Evolutionary conservation across 1,140 invertebrate species (phyloP).

Genomic region (Drosophila santomea): DNA sequence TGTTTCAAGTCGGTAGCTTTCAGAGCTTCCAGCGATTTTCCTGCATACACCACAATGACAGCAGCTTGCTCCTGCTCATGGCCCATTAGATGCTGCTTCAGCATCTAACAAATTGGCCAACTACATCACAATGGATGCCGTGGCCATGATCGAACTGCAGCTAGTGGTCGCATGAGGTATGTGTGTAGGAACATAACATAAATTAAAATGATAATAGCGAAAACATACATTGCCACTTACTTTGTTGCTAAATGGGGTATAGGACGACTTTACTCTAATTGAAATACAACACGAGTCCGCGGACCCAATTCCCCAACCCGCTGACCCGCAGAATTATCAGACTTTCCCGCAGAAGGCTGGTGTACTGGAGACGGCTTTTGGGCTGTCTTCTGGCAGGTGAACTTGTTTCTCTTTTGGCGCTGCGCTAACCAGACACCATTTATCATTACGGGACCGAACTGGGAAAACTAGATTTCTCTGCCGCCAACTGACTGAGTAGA

Average conservation of each 20-base stretch:
- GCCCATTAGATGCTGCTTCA: slow-evolving; percentile 14
- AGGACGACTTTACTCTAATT: slow-evolving; percentile 76
- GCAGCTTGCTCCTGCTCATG: slow-evolving; percentile 50
- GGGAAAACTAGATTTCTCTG: slow-evolving; percentile 72
- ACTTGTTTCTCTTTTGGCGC: slow-evolving; percentile 77
- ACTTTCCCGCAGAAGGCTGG: slow-evolving; percentile 13
- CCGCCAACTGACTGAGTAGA: slow-evolving; percentile 43
- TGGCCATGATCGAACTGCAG: neutral
- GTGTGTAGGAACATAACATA: slow-evolving; percentile 66
- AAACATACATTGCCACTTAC: slow-evolving; percentile 76
- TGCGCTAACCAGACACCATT: slow-evolving; percentile 76
- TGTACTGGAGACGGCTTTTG: slow-evolving; percentile 12
- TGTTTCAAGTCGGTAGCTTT: too few relatives aligned
- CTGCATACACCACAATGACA: slow-evolving; percentile 3
- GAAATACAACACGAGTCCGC: slow-evolving; percentile 65
- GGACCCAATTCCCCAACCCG: neutral
- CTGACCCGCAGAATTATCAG: neutral
- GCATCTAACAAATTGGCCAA: slow-evolving; percentile 51
- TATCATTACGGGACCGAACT: slow-evolving; percentile 64
- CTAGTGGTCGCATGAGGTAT: slow-evolving; percentile 20
- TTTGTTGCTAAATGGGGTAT: slow-evolving; percentile 74
- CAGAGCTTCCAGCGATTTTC: neutral
- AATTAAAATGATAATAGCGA: slow-evolving; percentile 80
- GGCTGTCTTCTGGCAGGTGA: slow-evolving; percentile 45
- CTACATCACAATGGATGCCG: slow-evolving; percentile 11